Evolutionary conservation across 2,797 vertebrate genomes (phyloP).

Genomic region (Alosa sapidissima): DNA sequence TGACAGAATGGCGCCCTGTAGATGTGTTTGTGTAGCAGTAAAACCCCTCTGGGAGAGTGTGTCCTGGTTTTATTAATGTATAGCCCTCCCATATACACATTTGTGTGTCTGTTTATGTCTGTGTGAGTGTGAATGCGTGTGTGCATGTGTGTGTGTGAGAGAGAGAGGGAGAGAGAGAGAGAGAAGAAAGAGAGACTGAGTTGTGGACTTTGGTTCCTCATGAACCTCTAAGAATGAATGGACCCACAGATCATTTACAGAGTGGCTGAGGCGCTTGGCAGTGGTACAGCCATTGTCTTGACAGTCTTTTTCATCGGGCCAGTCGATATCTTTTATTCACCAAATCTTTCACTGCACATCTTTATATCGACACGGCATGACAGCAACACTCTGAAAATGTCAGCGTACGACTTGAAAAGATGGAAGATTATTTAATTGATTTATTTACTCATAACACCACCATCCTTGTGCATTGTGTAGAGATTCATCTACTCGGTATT

Average conservation of each 20-base stretch:
- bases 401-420: neutral
- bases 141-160: neutral
- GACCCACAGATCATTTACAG: conserved; percentile 64
- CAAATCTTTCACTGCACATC: neutral
- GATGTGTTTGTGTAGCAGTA: conserved; percentile 71
- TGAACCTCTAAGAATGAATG: conserved; percentile 55
- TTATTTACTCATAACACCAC: neutral
- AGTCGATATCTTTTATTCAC: neutral
- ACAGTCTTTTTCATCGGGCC: neutral
- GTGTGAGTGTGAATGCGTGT: conserved; percentile 22
- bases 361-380: neutral
- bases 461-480: neutral
- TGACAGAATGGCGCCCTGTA: conserved; percentile 66
- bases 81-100: conserved; percentile 52
- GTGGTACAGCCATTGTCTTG: conserved; percentile 5
- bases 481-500: no score
- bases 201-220: conserved; percentile 68
- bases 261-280: conserved; percentile 4
- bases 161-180: neutral
- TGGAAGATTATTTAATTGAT: neutral
- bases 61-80: conserved; percentile 58
- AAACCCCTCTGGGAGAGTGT: conserved; percentile 58
- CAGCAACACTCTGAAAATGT: neutral
- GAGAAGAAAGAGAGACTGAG: conserved; percentile 21
- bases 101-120: conserved; percentile 29